A percentile compares a stretch with the other conserved stretches of the same genome.
These are phyloP conservation scores for Torymus aiolomorphi DNA, from an alignment of 2,888 invertebrate genomes.

Conservation along the genomic window DNA sequence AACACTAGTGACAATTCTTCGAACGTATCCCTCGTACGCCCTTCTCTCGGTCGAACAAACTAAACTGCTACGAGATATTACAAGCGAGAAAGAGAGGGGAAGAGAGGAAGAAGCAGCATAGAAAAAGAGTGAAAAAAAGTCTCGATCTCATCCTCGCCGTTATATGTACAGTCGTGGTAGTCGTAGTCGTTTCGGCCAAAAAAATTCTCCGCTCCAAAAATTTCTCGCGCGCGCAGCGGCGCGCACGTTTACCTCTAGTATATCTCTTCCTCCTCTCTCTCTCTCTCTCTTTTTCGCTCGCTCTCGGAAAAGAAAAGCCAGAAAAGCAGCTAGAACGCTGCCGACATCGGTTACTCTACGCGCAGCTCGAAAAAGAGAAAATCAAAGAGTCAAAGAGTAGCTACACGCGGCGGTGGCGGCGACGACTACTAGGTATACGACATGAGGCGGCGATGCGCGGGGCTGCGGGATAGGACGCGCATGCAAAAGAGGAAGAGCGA, in stretches of 20 bases:
- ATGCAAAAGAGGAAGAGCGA: no score
- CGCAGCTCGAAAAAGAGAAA: background rate
- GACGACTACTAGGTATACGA: background rate
- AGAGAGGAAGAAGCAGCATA: background rate
- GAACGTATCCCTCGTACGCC: no score
- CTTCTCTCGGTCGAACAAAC: no score
- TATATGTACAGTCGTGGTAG: no score
- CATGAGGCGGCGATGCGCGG: background rate
- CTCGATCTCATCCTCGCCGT: no score
- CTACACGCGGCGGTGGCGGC: background rate
- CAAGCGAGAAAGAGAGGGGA: background rate
- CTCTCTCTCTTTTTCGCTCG: no score
- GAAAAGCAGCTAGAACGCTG: background rate
- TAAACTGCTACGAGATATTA: no score
- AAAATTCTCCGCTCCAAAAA: slow-evolving; percentile 48
- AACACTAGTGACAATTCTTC: no score
- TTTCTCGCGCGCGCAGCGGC: slow-evolving; percentile 5
- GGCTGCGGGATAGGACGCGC: no score
- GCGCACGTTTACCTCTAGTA: no score
- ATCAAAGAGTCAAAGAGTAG: slow-evolving; percentile 35
- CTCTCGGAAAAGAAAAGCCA: slow-evolving; percentile 6
- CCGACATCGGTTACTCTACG: background rate
- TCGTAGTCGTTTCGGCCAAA: background rate
- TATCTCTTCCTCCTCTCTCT: no score
- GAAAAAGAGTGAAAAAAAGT: background rate